Conservation (phyloP, 2,888 invertebrate species). For the Amphipyra berbera region DNA sequence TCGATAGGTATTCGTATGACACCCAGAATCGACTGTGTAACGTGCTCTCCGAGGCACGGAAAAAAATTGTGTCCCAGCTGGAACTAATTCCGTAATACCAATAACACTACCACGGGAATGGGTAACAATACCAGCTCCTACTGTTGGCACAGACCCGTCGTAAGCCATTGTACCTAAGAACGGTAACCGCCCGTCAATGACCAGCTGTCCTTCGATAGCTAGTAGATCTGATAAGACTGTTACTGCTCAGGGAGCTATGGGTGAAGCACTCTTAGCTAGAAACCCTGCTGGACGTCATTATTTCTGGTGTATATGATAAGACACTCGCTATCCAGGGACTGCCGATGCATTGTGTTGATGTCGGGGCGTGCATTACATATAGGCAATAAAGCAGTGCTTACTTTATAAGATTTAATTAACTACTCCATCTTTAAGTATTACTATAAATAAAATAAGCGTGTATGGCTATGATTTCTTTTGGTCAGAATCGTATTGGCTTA, state of each 20-base stretch:
- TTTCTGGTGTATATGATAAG: constrained; percentile 7
- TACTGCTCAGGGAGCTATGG: constrained; percentile 65
- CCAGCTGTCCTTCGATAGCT: constrained; percentile 62
- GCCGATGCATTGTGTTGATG: no score
- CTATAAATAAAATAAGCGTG: no score
- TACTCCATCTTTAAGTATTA: no score
- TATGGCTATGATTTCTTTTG: no score
- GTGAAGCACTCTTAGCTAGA: constrained; percentile 57
- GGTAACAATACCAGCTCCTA: constrained; percentile 63
- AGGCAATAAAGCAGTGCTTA: no score
- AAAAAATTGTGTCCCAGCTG: no score
- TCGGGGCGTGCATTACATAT: no score
- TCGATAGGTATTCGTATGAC: no score
- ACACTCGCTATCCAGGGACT: constrained; percentile 6
- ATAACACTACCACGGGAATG: constrained; percentile 60
- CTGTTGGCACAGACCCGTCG: constrained; percentile 63
- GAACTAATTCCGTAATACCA: constrained; percentile 7
- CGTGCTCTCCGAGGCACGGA: no score
- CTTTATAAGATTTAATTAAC: no score
- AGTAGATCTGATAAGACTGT: constrained; percentile 65
- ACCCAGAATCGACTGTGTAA: no score
- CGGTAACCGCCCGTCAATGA: constrained; percentile 66
- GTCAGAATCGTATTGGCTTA: no score
- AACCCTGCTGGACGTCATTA: constrained; percentile 31
- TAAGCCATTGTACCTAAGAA: constrained; percentile 68